Conservation (phyloP, 2,888 invertebrate species). For the Leptinotarsa peninsularis region DNA sequence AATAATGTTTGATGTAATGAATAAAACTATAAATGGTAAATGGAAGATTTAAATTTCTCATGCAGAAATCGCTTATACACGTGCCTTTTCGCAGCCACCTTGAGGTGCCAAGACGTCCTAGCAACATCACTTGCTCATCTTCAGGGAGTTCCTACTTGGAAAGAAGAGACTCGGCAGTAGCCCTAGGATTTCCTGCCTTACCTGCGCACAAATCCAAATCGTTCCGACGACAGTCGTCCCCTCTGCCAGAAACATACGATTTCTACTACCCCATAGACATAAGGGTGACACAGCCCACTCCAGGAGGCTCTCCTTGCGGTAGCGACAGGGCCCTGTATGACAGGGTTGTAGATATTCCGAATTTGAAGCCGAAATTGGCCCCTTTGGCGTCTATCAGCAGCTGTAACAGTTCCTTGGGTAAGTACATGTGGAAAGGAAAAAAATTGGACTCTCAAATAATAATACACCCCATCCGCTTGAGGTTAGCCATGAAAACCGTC, state of each 20-base stretch:
- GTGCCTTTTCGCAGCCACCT: conserved; percentile 55
- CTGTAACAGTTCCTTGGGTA: conserved; percentile 76
- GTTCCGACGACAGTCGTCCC: conserved; percentile 64
- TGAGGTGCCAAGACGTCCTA: conserved; percentile 73
- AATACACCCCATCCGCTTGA: too few species aligned
- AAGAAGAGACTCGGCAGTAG: conserved; percentile 81
- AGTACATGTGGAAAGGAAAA: conserved; percentile 11
- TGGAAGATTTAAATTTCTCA: too few species aligned
- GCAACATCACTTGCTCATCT: conserved; percentile 87
- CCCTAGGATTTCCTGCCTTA: conserved; percentile 73
- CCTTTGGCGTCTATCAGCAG: conserved; percentile 86
- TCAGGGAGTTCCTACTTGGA: conserved; percentile 87
- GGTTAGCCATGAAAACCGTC: too few species aligned
- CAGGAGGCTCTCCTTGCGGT: conserved; percentile 85
- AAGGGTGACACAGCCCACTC: conserved; percentile 81
- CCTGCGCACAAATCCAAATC: conserved; percentile 66
- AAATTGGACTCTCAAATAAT: too few species aligned
- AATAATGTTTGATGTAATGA: too few species aligned
- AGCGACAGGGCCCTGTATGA: conserved; percentile 74
- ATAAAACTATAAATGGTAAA: too few species aligned
- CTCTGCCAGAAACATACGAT: conserved; percentile 63
- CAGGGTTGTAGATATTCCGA: conserved; percentile 51
- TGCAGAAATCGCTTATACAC: too few species aligned
- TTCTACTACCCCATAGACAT: conserved; percentile 65
- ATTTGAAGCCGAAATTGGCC: conserved; percentile 70